A percentile compares a stretch with the other conserved stretches of the same genome.
Conservation (phyloP, 2,113 vertebrate species). For the Halcyon malimbica region DNA sequence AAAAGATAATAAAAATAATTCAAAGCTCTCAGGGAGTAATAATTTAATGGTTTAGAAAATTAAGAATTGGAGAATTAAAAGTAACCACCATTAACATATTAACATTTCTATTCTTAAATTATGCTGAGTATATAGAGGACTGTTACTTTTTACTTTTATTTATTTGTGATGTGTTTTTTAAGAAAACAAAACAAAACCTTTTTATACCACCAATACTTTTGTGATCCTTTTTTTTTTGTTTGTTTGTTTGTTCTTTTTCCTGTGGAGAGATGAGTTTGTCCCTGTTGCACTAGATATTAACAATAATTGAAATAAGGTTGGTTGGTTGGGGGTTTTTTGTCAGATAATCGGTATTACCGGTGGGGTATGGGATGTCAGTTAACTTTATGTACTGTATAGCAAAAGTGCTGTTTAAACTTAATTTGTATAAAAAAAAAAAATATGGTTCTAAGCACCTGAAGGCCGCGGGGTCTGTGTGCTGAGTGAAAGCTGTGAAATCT, state of each 20-base stretch:
- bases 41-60: constrained; percentile 76
- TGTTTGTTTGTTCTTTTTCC: constrained; percentile 70
- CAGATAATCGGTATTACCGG: constrained; percentile 58
- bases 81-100: constrained; percentile 74
- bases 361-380: constrained; percentile 59
- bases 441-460: constrained; percentile 66
- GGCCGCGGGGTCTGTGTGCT: neutral
- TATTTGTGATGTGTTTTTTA: constrained; percentile 75
- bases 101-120: constrained; percentile 81
- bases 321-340: neutral
- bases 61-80: constrained; percentile 77
- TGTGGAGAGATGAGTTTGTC: constrained; percentile 80
- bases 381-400: constrained; percentile 67
- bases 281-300: constrained; percentile 79
- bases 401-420: constrained; percentile 74
- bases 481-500: constrained; percentile 79
- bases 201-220: constrained; percentile 70
- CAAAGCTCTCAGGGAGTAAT: constrained; percentile 83
- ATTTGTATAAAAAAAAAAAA: constrained; percentile 57
- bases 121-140: constrained; percentile 79
- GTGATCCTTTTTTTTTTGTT: constrained; percentile 33
- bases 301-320: constrained; percentile 68
- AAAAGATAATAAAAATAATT: constrained; percentile 21
- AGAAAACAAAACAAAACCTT: constrained; percentile 57
- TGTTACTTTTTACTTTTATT: constrained; percentile 79